These are phyloP conservation scores for Pelobates cultripes DNA, from an alignment of 2,797 vertebrate species.

Conservation along the genomic window DNA sequence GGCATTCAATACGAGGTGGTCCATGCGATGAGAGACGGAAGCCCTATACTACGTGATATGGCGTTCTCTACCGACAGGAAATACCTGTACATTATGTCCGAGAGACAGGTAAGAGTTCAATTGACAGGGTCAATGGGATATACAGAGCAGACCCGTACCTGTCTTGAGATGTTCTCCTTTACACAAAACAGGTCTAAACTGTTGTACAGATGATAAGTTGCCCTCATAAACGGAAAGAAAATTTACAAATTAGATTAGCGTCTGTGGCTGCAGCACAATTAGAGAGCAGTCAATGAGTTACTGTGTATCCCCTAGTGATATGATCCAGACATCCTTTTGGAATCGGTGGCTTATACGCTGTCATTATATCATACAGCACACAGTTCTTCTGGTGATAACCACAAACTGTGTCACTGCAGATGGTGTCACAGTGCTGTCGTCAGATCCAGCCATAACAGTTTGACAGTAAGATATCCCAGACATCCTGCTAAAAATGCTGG, in stretches of 20 bases:
- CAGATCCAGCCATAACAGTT: background rate
- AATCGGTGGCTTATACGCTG: conserved; percentile 8
- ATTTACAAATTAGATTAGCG: background rate
- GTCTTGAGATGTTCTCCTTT: background rate
- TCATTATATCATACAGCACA: conserved; percentile 6
- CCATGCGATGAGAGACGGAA: conserved; percentile 87
- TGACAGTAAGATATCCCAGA: conserved; percentile 32
- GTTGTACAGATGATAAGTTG: background rate
- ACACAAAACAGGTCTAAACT: background rate
- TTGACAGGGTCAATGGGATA: background rate
- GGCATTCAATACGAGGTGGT: conserved; percentile 92
- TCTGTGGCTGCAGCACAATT: background rate
- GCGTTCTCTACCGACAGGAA: conserved; percentile 89
- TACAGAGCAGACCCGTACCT: background rate
- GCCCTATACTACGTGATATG: conserved; percentile 91
- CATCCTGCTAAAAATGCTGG: conserved; percentile 26
- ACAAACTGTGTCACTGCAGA: conserved; percentile 1
- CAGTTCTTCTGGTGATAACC: conserved; percentile 16
- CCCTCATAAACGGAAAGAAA: background rate
- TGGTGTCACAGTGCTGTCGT: conserved; percentile 12
- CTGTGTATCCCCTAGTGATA: background rate
- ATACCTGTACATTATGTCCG: conserved; percentile 94
- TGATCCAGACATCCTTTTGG: conserved; percentile 15
- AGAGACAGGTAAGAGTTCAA: conserved; percentile 84
- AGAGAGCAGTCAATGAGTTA: background rate